Evolutionary conservation across 1,140 invertebrate genomes (phyloP), one percentile per base, ranked within the genome.

Genomic region (Chrysopa pallens): DNA sequence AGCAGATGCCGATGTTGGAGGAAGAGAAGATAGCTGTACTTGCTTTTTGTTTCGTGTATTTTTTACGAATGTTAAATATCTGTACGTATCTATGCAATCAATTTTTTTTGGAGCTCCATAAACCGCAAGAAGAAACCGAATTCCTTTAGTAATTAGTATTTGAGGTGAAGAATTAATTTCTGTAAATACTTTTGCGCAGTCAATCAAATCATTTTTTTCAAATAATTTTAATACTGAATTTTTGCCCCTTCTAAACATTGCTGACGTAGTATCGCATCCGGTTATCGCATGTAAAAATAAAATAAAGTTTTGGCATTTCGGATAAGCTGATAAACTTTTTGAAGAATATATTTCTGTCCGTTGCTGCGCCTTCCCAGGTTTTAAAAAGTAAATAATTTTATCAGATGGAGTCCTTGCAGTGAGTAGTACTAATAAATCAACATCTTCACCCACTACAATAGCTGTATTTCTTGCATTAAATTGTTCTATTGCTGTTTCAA

Each of bases 51-150:
- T 53, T 37, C 42, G 27, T 1, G 50, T 52, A 47, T 49, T 48
- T 56, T n/a, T 51, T 55, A 50, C 54, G 35, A 58, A 56, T 39
- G 8, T 46, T 49, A 43, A 29, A 44, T 57, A 56, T 52, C 52
- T 23, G 35, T 39, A 45, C 42, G 50, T 54, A 47, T 57, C 50
- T 47, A 52, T 42, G 33, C 48, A 54, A 13, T 42, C 40, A 51
- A 29, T 50, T 53, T 57, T 56, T 55, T 57, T 53, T 43, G 53
- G 52, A 52, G 53, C 53, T 51, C 51, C 44, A 38, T 56, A 56
- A 42, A 56, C 43, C 40, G 47, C 43, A 51, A 58, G 47, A 52
- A 57, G 49, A 53, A 59, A 55, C 15, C 48, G 47, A 43, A 54
- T 50, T 15, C 51, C 54, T 39, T 53, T 49, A 6, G 45, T 54